Evolutionary conservation across 2,113 vertebrate genomes (phyloP).

Genomic region (Ciconia stormi): DNA sequence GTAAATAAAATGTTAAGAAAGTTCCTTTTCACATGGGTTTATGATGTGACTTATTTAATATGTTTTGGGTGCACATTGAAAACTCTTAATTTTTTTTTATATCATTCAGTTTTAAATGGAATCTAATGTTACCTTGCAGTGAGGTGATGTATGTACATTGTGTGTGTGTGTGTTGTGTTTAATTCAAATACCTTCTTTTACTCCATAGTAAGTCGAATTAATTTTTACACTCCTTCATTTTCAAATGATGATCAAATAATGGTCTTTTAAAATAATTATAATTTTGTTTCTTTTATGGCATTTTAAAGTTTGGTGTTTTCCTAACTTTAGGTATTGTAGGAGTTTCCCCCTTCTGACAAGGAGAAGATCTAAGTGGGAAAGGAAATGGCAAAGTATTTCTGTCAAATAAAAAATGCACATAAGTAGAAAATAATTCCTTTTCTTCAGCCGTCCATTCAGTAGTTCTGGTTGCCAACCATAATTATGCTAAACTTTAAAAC

Average conservation of each 20-base stretch:
- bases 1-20: not conserved
- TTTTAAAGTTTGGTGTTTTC: not conserved
- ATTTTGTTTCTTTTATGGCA: not conserved
- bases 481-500: not conserved
- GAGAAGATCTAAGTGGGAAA: not conserved
- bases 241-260: not conserved
- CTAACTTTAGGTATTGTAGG: not conserved
- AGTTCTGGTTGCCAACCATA: not conserved
- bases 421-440: not conserved
- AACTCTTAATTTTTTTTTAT: not conserved
- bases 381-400: not conserved
- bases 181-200: not conserved
- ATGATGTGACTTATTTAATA: not conserved
- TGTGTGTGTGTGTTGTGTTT: not conserved
- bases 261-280: fast-evolving
- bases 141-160: not conserved
- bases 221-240: not conserved
- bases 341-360: not conserved
- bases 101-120: not conserved
- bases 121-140: not conserved
- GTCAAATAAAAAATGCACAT: not conserved
- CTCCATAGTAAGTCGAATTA: not conserved
- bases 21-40: not conserved
- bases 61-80: not conserved
- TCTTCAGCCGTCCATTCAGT: not conserved